phyloP scores from a whole-genome alignment of 2,113 vertebrate genomes.

The Marmota flaviventris region DNA sequence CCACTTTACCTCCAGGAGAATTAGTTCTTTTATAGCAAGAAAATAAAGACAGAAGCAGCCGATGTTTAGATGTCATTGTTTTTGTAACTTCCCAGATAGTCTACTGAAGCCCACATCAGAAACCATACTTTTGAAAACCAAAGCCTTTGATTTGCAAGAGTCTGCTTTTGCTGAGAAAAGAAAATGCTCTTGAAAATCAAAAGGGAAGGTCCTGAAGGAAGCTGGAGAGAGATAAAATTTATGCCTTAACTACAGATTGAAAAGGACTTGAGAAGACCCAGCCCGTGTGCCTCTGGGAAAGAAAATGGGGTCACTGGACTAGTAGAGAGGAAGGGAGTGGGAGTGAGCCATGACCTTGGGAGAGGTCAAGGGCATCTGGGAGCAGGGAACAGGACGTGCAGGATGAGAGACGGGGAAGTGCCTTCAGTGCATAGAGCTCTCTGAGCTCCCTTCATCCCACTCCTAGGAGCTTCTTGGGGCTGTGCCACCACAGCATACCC shows the following conservation, averaged over 20 bases:
- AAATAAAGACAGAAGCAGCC: slow-evolving; percentile 65
- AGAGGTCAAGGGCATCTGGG: background rate
- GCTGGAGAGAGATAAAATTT: slow-evolving; percentile 52
- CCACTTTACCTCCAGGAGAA: slow-evolving; percentile 69
- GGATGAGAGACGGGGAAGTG: background rate
- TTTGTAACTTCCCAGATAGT: slow-evolving; percentile 68
- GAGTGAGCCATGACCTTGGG: background rate
- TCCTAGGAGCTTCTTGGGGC: background rate
- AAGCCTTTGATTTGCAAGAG: slow-evolving; percentile 78
- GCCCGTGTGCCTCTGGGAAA: background rate
- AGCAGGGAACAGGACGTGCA: background rate
- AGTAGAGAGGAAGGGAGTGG: background rate
- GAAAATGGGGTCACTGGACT: background rate
- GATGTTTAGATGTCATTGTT: slow-evolving; percentile 72
- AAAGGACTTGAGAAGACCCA: slow-evolving; percentile 21
- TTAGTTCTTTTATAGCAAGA: slow-evolving; percentile 56
- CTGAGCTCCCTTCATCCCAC: background rate
- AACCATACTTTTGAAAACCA: slow-evolving; percentile 62
- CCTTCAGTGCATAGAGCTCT: background rate
- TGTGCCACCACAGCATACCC: background rate
- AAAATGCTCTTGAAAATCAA: slow-evolving; percentile 77
- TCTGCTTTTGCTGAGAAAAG: slow-evolving; percentile 69
- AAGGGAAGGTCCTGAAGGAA: slow-evolving; percentile 58
- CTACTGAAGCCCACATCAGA: slow-evolving; percentile 75
- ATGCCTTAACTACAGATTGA: background rate